These are phyloP conservation scores for Hystrix brachyura DNA, from an alignment of 2,113 vertebrate species.

Conservation along the genomic window DNA sequence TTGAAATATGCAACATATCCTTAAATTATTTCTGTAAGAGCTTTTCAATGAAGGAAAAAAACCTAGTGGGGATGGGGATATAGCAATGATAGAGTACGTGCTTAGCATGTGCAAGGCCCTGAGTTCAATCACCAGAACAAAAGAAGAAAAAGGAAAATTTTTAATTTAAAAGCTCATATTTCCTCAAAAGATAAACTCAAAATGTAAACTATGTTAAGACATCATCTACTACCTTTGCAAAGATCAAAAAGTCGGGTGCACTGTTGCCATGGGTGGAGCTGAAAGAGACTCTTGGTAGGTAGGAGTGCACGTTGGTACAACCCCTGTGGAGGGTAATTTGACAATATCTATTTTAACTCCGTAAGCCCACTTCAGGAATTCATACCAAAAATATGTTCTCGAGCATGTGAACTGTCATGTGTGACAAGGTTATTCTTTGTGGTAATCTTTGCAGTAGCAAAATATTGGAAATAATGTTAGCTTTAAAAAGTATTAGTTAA, in stretches of 20 bases:
- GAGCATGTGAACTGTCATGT: not conserved
- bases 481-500: not conserved
- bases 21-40: not conserved
- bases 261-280: not conserved
- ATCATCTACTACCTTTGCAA: not conserved
- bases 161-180: not conserved
- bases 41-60: slow-evolving; percentile 20
- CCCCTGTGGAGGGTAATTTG: not conserved
- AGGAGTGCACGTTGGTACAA: not conserved
- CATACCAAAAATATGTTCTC: not conserved
- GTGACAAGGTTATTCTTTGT: not conserved
- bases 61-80: not conserved
- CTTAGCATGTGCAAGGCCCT: not conserved
- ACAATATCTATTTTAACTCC: slow-evolving; percentile 35
- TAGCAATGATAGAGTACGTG: not conserved
- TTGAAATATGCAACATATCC: not conserved
- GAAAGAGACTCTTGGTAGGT: not conserved
- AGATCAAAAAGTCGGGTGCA: not conserved
- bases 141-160: not conserved
- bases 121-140: not conserved
- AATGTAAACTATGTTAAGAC: not conserved
- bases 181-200: not conserved
- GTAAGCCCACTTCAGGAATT: not conserved
- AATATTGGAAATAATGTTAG: slow-evolving; percentile 1
- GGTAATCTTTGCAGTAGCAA: slow-evolving; percentile 4